Conservation (phyloP, 1,140 invertebrate species). For the Spodoptera litura region DNA sequence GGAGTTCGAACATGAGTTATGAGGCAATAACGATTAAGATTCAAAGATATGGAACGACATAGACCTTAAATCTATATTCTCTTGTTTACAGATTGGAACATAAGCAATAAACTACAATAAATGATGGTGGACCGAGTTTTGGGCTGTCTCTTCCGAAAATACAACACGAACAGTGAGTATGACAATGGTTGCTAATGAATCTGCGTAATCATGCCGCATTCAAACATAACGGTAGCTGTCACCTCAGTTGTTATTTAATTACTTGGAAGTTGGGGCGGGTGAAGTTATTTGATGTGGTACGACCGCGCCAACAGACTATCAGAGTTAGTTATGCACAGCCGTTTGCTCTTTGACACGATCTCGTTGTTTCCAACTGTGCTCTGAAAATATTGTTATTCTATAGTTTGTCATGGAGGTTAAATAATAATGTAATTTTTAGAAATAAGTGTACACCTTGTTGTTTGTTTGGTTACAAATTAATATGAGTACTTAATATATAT, state of each 20-base stretch:
- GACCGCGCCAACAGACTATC: not conserved
- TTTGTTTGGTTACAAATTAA: too few relatives aligned
- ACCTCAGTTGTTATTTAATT: conserved; percentile 32
- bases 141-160: conserved; percentile 57
- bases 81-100: conserved; percentile 61
- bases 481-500: too few relatives aligned
- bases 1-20: conserved; percentile 11
- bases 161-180: conserved; percentile 65
- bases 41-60: not conserved
- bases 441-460: not conserved
- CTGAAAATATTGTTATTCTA: not conserved
- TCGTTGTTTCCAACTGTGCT: not conserved
- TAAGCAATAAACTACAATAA: conserved; percentile 60
- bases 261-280: conserved; percentile 37
- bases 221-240: conserved; percentile 40
- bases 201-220: conserved; percentile 24
- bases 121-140: conserved; percentile 60
- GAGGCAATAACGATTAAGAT: conserved; percentile 13
- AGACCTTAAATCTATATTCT: conserved; percentile 28
- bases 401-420: not conserved
- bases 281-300: conserved; percentile 38
- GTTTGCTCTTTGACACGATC: conserved; percentile 19
- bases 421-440: not conserved
- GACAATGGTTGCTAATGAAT: conserved; percentile 43
- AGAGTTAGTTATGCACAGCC: conserved; percentile 22